Base-by-base conservation (phyloP, 2,113 vertebrate species). In the Leiothrix lutea region DNA sequence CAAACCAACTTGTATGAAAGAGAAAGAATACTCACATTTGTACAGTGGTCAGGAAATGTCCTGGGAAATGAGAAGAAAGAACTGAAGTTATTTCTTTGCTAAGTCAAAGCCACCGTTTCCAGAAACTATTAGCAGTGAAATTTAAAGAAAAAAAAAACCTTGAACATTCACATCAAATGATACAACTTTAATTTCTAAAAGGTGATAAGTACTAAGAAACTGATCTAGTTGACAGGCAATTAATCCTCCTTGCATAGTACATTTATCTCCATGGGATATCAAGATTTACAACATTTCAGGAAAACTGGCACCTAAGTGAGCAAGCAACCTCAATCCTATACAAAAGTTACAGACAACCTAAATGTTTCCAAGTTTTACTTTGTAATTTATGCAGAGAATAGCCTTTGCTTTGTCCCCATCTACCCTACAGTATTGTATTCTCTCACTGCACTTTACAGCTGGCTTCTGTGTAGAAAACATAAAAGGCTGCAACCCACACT, bases 181-280 rank as follows among this genome's bases (percentile, higher is more conserved):
- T 90, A 94, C 50, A 77, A 85, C 84, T 97, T 96, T 95, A 95
- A 96, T 95, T 82, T 95, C 81, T 96, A 91, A 96, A 94, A 95
- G 74, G 81, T 89, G 70, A 1, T 74, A 92, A 95, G 78, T 92
- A 91, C 81, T 95, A 94, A 94, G 92, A 94, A 97, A 95, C 92
- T 94, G 85, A 92, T 90, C 85, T 94, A 90, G 42, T 82, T 93
- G 93, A 95, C 95, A 96, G 82, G 90, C 86, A 96, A 80, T 88
- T 77, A 90, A 94, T 92, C 89, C 51, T 95, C 85, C 75, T 95
- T 96, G 92, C 95, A 97, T 96, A 97, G 94, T 96, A 94, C 92
- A 95, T 90, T 95, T 93, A 94, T 86, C 82, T 96, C 81, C 64
- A 60, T 56, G 75, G 90, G 85, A 74, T 94, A 96, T 86, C 29